A percentile compares a stretch with the other conserved stretches of the same genome.
Conservation (phyloP, 2,113 vertebrate genomes). For the Neogobius melanostomus region DNA sequence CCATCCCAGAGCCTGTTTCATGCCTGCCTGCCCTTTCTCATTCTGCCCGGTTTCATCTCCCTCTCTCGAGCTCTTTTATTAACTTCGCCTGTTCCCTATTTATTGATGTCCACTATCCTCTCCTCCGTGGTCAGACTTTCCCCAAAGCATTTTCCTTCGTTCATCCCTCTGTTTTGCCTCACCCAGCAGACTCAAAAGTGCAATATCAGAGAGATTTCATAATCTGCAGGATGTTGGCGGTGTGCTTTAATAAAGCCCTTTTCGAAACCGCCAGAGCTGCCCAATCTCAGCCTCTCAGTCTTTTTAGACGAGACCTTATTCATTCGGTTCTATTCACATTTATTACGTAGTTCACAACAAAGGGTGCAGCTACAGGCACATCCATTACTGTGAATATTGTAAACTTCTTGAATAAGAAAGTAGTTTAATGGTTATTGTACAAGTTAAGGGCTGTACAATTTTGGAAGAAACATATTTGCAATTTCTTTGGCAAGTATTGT, state of each 20-base stretch:
- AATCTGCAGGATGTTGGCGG: slow-evolving; percentile 47
- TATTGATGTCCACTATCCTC: slow-evolving; percentile 29
- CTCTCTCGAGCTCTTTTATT: slow-evolving; percentile 31
- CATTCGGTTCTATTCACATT: too few relatives aligned
- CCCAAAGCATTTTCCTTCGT: slow-evolving; percentile 26
- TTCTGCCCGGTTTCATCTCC: slow-evolving; percentile 6
- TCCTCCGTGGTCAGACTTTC: slow-evolving; percentile 9
- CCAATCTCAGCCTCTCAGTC: slow-evolving; percentile 12
- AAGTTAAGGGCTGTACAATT: too few relatives aligned
- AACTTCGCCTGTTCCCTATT: slow-evolving; percentile 29
- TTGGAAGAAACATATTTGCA: too few relatives aligned
- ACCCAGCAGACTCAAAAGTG: slow-evolving; percentile 33
- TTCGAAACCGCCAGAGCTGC: slow-evolving; percentile 23
- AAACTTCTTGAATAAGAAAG: too few relatives aligned
- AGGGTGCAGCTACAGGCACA: too few relatives aligned
- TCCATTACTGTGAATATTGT: too few relatives aligned
- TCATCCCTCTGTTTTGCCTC: slow-evolving; percentile 22
- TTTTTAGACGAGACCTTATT: not conserved
- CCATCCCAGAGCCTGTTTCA: slow-evolving; percentile 24
- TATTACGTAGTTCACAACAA: too few relatives aligned
- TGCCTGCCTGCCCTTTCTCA: slow-evolving; percentile 21
- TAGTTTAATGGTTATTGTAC: too few relatives aligned
- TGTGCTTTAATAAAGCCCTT: slow-evolving; percentile 40
- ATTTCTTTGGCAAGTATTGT: too few relatives aligned
- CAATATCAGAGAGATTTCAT: slow-evolving; percentile 61